Conservation (phyloP, 2,888 invertebrate genomes). For the Erebia aethiops region DNA sequence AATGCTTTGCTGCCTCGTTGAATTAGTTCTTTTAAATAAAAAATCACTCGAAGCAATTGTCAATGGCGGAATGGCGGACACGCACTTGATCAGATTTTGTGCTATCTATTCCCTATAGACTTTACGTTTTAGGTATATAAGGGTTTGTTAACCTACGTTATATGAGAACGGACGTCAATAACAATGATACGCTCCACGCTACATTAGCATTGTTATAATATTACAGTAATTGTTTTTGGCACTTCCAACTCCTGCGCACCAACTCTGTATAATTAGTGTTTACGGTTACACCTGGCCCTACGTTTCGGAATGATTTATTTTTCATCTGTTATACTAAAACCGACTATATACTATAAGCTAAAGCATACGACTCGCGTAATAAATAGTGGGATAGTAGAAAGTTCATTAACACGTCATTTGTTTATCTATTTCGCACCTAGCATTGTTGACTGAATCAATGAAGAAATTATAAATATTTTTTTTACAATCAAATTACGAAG, state of each 20-base stretch:
- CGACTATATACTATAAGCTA: neutral
- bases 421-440: neutral
- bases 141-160: neutral
- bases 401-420: neutral
- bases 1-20: no score
- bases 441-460: no score
- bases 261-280: conserved; percentile 44
- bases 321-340: conserved; percentile 11
- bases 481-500: no score
- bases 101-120: no score
- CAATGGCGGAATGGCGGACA: no score
- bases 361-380: neutral
- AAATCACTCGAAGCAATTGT: no score
- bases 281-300: conserved; percentile 33
- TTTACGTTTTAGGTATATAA: neutral
- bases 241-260: conserved; percentile 45
- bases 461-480: no score
- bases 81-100: no score
- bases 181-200: conserved; percentile 15
- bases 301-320: conserved; percentile 33
- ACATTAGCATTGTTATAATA: conserved; percentile 28
- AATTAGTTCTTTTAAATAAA: no score
- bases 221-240: conserved; percentile 59
- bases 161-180: conserved; percentile 7
- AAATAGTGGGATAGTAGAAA: neutral